Percentiles rank a stretch among this genome's conserved stretches.
Conservation (phyloP, 1,140 invertebrate species). For the Danaus plexippus region DNA sequence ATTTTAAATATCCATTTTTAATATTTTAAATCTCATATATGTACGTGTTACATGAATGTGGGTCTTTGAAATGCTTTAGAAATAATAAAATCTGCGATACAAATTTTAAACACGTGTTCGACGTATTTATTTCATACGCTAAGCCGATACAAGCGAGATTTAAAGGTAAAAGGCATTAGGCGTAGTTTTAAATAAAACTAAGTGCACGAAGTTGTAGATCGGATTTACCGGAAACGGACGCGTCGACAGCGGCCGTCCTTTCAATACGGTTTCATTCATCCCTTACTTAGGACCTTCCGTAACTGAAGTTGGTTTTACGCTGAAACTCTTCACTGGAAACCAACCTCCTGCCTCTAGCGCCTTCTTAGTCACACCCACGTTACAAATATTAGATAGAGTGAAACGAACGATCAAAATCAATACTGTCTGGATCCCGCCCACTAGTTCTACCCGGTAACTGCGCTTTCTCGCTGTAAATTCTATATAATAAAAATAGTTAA, state of each 20-base stretch:
- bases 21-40: too few relatives aligned
- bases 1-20: too few relatives aligned
- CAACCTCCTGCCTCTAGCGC: slow-evolving; percentile 45
- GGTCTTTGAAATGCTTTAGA: slow-evolving; percentile 6
- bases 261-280: slow-evolving; percentile 66
- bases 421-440: slow-evolving; percentile 67
- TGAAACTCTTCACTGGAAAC: slow-evolving; percentile 60
- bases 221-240: slow-evolving; percentile 65
- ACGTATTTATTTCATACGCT: slow-evolving; percentile 15
- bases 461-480: slow-evolving; percentile 65
- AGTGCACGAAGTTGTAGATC: slow-evolving; percentile 61
- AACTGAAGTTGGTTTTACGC: slow-evolving; percentile 43
- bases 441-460: slow-evolving; percentile 61
- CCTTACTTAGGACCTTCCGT: slow-evolving; percentile 51
- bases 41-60: too few relatives aligned
- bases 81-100: slow-evolving; percentile 8
- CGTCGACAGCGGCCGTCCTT: slow-evolving; percentile 57
- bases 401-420: slow-evolving; percentile 60
- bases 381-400: slow-evolving; percentile 33
- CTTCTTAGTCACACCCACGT: slow-evolving; percentile 33
- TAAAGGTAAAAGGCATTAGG: slow-evolving; percentile 25
- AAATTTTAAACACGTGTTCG: slow-evolving; percentile 10
- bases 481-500: slow-evolving; percentile 67
- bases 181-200: slow-evolving; percentile 61
- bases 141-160: slow-evolving; percentile 19